These are phyloP conservation scores for Cyclophora punctaria DNA, from an alignment of 2,888 invertebrate species.

Conservation along the genomic window DNA sequence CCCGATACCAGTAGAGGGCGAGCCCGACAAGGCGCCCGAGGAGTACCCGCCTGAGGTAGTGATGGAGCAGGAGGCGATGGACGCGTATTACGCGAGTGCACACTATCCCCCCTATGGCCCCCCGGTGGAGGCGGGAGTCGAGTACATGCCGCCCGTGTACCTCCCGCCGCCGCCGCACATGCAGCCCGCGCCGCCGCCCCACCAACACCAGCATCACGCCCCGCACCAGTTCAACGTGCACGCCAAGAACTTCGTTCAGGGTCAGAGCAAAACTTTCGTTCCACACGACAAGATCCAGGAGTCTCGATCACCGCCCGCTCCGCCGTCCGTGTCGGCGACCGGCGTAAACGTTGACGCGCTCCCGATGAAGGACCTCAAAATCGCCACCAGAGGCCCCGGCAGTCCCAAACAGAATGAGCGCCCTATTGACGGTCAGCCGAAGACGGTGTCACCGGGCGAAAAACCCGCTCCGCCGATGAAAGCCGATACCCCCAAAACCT, in stretches of 20 bases:
- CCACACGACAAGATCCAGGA: slow-evolving; percentile 47
- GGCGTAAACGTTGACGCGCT: slow-evolving; percentile 44
- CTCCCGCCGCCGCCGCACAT: slow-evolving; percentile 55
- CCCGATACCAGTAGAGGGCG: slow-evolving; percentile 61
- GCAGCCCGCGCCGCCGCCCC: slow-evolving; percentile 44
- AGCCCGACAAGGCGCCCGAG: slow-evolving; percentile 62
- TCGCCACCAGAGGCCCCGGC: slow-evolving; percentile 43
- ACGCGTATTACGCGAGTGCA: slow-evolving; percentile 61
- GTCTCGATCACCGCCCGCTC: slow-evolving; percentile 31
- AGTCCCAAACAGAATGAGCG: slow-evolving; percentile 57
- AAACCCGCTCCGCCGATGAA: slow-evolving; percentile 42
- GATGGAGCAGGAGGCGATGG: slow-evolving; percentile 68
- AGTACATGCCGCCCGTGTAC: slow-evolving; percentile 64
- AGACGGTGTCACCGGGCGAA: slow-evolving; percentile 32
- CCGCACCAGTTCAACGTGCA: slow-evolving; percentile 69
- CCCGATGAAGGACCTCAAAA: slow-evolving; percentile 64
- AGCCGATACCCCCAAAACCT: slow-evolving; percentile 46
- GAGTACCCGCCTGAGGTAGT: slow-evolving; percentile 64
- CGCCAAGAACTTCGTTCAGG: slow-evolving; percentile 68
- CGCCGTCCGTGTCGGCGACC: slow-evolving; percentile 32
- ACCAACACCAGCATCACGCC: slow-evolving; percentile 45
- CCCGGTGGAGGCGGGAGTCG: slow-evolving; percentile 53
- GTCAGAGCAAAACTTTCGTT: slow-evolving; percentile 46
- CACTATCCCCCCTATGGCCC: slow-evolving; percentile 59
- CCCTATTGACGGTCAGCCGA: slow-evolving; percentile 26